Evolutionary conservation across 2,888 invertebrate species (phyloP).

Genomic region (Pemphredon lugubris): DNA sequence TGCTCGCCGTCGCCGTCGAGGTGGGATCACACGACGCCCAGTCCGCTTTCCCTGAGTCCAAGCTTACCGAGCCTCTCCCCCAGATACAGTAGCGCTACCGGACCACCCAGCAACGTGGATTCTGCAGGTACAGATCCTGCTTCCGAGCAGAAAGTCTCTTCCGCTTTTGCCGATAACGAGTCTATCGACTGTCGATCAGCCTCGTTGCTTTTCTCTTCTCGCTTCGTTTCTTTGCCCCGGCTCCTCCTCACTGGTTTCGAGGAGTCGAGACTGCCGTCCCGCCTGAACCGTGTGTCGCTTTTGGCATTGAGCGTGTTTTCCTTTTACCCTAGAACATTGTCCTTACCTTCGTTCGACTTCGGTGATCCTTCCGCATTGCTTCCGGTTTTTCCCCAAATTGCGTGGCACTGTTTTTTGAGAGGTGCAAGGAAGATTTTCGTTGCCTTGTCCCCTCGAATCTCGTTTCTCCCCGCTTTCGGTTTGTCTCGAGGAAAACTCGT

Average conservation of each 20-base stretch:
- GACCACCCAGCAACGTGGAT: constrained; percentile 78
- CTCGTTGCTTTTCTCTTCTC: neutral
- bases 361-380: too few species aligned
- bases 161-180: constrained; percentile 4
- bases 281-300: too few species aligned
- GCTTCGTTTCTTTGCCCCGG: neutral
- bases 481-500: too few species aligned
- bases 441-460: neutral
- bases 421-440: neutral
- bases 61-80: constrained; percentile 84
- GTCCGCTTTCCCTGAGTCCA: constrained; percentile 84
- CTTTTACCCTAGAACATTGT: too few species aligned
- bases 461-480: too few species aligned
- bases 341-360: too few species aligned
- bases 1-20: constrained; percentile 74
- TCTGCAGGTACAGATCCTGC: constrained; percentile 75
- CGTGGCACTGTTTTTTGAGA: neutral
- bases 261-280: too few species aligned
- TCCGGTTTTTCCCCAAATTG: too few species aligned
- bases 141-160: constrained; percentile 12
- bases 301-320: too few species aligned
- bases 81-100: constrained; percentile 77
- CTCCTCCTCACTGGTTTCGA: too few species aligned
- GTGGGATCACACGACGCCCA: constrained; percentile 82
- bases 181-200: neutral